phyloP scores from a whole-genome alignment of 2,888 invertebrate species.

The Lithophane leautieri region DNA sequence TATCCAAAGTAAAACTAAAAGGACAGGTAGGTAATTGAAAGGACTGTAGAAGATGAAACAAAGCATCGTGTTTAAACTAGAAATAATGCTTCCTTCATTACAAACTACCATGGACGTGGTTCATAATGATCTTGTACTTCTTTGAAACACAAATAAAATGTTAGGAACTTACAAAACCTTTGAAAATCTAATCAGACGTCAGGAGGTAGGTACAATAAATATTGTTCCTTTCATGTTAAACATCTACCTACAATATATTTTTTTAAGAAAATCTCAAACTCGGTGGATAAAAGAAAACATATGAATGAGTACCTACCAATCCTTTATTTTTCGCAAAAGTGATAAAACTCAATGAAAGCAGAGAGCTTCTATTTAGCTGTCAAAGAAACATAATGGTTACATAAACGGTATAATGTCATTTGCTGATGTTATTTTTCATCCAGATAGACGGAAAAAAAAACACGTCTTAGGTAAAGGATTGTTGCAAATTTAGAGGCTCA shows the following conservation, averaged over 20 bases:
- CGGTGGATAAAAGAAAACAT: constrained; percentile 18
- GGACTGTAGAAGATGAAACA: background rate
- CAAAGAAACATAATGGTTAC: constrained; percentile 33
- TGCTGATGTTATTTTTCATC: background rate
- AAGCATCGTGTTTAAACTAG: background rate
- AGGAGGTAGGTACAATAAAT: constrained; percentile 6
- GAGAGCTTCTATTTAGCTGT: constrained; percentile 28
- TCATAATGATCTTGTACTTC: background rate
- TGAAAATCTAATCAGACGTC: constrained; percentile 1
- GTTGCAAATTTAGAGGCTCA: too few relatives aligned
- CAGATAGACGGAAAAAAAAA: background rate
- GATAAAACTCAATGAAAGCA: constrained; percentile 38
- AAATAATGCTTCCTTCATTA: background rate
- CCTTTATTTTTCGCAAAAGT: constrained; percentile 18
- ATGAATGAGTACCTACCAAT: background rate
- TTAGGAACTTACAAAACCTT: background rate
- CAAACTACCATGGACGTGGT: too few relatives aligned
- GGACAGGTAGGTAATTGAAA: background rate
- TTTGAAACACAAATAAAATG: constrained; percentile 3
- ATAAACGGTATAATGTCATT: constrained; percentile 3
- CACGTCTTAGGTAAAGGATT: background rate
- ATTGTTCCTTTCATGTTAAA: constrained; percentile 32
- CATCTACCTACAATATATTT: background rate
- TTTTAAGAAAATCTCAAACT: constrained; percentile 21
- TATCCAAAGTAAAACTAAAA: background rate